These are phyloP conservation scores for Agonopterix arenella DNA, from an alignment of 2,888 invertebrate genomes.

Conservation along the genomic window DNA sequence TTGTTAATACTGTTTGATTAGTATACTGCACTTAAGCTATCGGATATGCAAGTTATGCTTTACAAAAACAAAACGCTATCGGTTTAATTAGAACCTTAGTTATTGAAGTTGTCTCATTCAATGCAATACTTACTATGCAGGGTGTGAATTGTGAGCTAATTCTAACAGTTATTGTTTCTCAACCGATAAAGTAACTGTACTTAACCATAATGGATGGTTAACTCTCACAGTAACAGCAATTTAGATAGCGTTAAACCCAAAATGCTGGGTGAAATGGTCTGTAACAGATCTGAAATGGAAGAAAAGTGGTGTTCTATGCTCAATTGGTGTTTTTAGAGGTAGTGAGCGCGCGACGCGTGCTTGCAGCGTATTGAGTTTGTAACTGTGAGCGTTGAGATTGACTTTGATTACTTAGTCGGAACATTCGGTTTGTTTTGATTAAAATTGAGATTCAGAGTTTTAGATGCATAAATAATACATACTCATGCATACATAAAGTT, in stretches of 20 bases:
- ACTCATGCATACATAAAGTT: no score
- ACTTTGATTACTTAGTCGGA: no score
- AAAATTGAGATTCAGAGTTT: no score
- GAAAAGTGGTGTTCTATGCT: background rate
- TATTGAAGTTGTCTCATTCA: slow-evolving; percentile 13
- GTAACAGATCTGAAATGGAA: slow-evolving; percentile 9
- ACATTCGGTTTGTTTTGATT: no score
- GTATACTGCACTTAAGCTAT: no score
- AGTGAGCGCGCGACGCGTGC: no score
- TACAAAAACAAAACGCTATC: background rate
- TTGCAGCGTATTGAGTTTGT: no score
- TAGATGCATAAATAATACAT: no score
- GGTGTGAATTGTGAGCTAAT: slow-evolving; percentile 15
- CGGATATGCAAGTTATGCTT: no score
- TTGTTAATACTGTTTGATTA: no score
- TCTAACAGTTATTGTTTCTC: slow-evolving; percentile 16
- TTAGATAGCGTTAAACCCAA: slow-evolving; percentile 30
- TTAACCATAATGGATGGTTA: slow-evolving; percentile 22
- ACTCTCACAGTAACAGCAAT: slow-evolving; percentile 36
- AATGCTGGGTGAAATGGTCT: slow-evolving; percentile 13
- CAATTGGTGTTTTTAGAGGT: no score
- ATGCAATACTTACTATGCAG: slow-evolving; percentile 5
- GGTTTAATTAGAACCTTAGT: background rate
- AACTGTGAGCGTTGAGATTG: no score
- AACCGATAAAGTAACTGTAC: slow-evolving; percentile 6